Base-by-base conservation (phyloP, 2,888 invertebrate genomes). In the Hydropsyche betteni region DNA sequence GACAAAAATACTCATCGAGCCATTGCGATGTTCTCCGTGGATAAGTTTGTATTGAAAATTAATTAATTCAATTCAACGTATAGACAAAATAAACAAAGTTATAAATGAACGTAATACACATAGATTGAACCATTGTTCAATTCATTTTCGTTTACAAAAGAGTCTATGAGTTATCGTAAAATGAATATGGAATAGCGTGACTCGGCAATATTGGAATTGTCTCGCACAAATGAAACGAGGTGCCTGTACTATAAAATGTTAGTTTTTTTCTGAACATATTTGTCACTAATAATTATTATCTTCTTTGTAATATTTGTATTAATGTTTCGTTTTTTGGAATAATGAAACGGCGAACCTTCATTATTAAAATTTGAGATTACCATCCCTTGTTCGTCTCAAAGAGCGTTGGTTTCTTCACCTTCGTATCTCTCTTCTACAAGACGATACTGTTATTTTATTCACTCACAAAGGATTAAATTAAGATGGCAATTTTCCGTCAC, bases 401-500 rank as follows among this genome's bases (percentile, higher is more conserved):
- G 33, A 10, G 61, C 61, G 61, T 61, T 10, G 61, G 61, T 61
- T 61, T 61, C 61, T 61, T 61, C 44, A 44, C 10, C 44, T 8
- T 44, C 10, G 44, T 8, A 44, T 44, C 10, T 10, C 6, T 44
- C 44, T 10, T 44, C 16, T n/a, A 58, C 14, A 58, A 6, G 36
- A 64, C 64, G 34, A 10, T 33, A 61, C 16, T 61, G 33, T 61
- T 61, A 61, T 61, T 61, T 64, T 12, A 12, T 34, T 64, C 36
- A 64, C 36, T 64, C 36, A 64, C 34, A 64, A 64, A 64, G 64
- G 64, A 64, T 64, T 36, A 64, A 64, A 64, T 64, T 36, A 64
- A 64, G 10, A 64, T 36, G 64, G 36, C 12, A 36, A 64, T 61
- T 64, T 64, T 64, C 36, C 34, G 12, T 64, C 64, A 36, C 61